Conservation (phyloP, 2,888 invertebrate species). For the Zaprionus bogoriensis region DNA sequence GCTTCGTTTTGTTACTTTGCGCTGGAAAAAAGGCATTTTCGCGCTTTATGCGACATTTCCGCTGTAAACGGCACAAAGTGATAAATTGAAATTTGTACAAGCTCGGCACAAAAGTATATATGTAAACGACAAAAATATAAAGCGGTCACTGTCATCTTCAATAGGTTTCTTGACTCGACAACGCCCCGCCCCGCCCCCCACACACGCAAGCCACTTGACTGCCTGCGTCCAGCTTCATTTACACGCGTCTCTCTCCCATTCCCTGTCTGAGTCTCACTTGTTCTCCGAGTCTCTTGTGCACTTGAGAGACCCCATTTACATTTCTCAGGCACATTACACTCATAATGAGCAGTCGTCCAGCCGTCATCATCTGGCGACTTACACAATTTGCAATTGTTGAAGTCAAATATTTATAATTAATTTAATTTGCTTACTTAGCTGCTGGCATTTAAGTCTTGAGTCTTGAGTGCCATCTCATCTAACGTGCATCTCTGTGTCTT, state of each 20-base stretch:
- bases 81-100: slow-evolving; percentile 76
- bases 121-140: slow-evolving; percentile 54
- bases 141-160: slow-evolving; percentile 73
- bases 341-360: slow-evolving; percentile 48
- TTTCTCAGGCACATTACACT: slow-evolving; percentile 26
- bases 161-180: slow-evolving; percentile 17
- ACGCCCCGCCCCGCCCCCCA: background rate
- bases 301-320: slow-evolving; percentile 36
- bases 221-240: slow-evolving; percentile 73
- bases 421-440: slow-evolving; percentile 70
- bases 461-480: slow-evolving; percentile 6
- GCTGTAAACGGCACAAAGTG: slow-evolving; percentile 61
- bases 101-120: slow-evolving; percentile 40
- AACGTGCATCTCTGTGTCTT: background rate
- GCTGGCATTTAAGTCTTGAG: slow-evolving; percentile 26
- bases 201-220: slow-evolving; percentile 62
- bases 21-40: slow-evolving; percentile 43
- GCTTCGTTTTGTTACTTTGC: slow-evolving; percentile 11
- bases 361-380: slow-evolving; percentile 9
- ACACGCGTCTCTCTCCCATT: slow-evolving; percentile 39
- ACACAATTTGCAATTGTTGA: slow-evolving; percentile 57
- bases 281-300: background rate
- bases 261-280: background rate
- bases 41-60: slow-evolving; percentile 76
- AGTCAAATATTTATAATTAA: slow-evolving; percentile 76